A percentile compares a stretch with the other conserved stretches of the same genome.
Conservation (phyloP, 2,888 invertebrate genomes). For the Theretra japonica region DNA sequence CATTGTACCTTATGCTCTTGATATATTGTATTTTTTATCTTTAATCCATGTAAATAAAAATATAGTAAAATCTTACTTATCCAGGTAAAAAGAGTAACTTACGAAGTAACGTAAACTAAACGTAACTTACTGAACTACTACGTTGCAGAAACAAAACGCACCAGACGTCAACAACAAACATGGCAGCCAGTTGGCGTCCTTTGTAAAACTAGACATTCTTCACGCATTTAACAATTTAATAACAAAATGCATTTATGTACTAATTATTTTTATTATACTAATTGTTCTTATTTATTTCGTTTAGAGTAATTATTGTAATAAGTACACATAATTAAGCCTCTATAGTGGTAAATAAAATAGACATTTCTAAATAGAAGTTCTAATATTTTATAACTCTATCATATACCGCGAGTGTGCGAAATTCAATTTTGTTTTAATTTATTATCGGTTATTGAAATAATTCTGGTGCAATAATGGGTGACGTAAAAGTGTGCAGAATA, state of each 20-base stretch:
- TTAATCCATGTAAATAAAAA: too few relatives aligned
- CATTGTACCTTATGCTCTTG: too few relatives aligned
- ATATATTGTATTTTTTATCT: too few relatives aligned
- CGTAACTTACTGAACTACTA: too few relatives aligned
- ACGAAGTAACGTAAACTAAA: neutral
- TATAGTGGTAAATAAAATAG: slow-evolving; percentile 24
- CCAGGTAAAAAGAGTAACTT: too few relatives aligned
- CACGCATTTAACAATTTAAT: slow-evolving; percentile 31
- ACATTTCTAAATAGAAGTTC: slow-evolving; percentile 58
- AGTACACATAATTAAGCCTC: neutral
- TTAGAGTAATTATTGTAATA: neutral
- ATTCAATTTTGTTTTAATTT: slow-evolving; percentile 42
- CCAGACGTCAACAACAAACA: slow-evolving; percentile 49
- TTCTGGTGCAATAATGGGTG: slow-evolving; percentile 55
- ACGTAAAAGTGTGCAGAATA: slow-evolving; percentile 69
- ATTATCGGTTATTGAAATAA: slow-evolving; percentile 34
- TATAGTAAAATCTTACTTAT: too few relatives aligned
- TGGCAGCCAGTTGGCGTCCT: slow-evolving; percentile 65
- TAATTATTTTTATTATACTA: neutral
- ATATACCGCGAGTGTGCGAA: slow-evolving; percentile 63
- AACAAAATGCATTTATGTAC: slow-evolving; percentile 25
- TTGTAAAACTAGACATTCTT: slow-evolving; percentile 69
- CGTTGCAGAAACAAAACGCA: slow-evolving; percentile 36
- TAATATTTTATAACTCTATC: slow-evolving; percentile 76
- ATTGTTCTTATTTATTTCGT: neutral